Evolutionary conservation across 1,140 invertebrate species (phyloP), one percentile per base, ranked within the genome.

Genomic region (Thaumetopoea pityocampa): DNA sequence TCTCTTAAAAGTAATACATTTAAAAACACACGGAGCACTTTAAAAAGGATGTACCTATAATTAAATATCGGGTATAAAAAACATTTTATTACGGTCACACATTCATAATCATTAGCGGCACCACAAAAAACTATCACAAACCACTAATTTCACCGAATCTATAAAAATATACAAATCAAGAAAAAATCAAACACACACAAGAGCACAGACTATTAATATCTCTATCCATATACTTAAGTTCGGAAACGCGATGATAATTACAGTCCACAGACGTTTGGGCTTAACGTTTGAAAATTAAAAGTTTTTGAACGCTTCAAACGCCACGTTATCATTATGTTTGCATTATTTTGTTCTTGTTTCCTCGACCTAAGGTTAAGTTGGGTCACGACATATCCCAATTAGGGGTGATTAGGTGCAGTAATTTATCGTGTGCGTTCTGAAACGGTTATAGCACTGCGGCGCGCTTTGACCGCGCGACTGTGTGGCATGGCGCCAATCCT

Each of bases 331-430:
- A 82, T 82, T 82, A 82, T 82, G 67, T 76, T 77, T 74, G 70
- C 67, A 72, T 79, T 80, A 68, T 73, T 71, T 76, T 80, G 60
- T 78, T 73, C 52, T 71, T 69, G 45, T 78, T 76, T 48, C 44
- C 52, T 51, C 48, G 74, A 80, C 69, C 73, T 61, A 55, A 71
- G 74, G 74, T 82, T 82, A 82, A 73, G 72, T 44, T 67, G 76
- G 78, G 78, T 82, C 78, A 80, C 72, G 69, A 74, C 72, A 67
- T 67, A 62, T 73, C 63, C 74, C 78, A 82, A 80, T 82, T 82
- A 82, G 57, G 60, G 69, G 66, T 76, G 78, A 82, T 82, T 82
- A 82, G 77, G 53, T 44, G 22, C 53, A 65, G 58, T 81, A 78
- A 82, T 82, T 82, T 80, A 82, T 79, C 71, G 71, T 68, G 72